Base-by-base conservation (phyloP, 1,140 invertebrate species). In the Scaptomyza hsui region DNA sequence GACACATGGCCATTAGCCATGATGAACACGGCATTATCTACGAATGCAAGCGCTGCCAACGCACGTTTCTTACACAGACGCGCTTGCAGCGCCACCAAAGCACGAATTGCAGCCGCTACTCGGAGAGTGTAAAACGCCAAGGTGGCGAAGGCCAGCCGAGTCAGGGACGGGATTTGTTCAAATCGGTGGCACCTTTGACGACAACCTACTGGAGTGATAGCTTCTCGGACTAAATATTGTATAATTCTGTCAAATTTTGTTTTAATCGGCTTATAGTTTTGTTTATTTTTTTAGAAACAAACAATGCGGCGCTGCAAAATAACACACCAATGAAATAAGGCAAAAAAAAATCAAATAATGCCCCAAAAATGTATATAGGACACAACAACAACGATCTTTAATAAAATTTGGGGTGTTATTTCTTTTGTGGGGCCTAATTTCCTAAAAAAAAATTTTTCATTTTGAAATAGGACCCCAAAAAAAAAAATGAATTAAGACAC, bases 121-220 rank as follows among this genome's bases (percentile, higher is more conserved):
- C 77, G 15, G 65, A 76, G 48, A 61, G 21, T n/a, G 55, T 61
- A 10, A 65, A 71, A 39, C 73, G 83, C 3, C 63, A 62, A 1
- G 16, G 45, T n/a, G 56, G 24, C 32, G 45, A 78, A 16, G 35
- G 69, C 15, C 21, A 75, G 32, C 68, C 70, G 4, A 72, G 68
- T 1, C 82, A 86, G 45, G 91, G 91, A 2, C 49, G 86, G 4
- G 92, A 92, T 74, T 72, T 92, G 10, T 92, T 92, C 65, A 92
- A 92, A 59, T 86, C 90, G 7, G 92, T 92, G 12, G 92, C 92
- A 6, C 92, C 92, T 1, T 61, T 91, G 1, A 92, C 92, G 3
- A 92, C 92, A 32, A 92, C 92, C 10, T 92, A 92, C 52, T 92
- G 92, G 92, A 92, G 91, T 62, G 92, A 92, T 61, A 92, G 92